These are phyloP conservation scores for Latrodectus hesperus DNA, from an alignment of 2,888 invertebrate genomes.

Conservation along the genomic window DNA sequence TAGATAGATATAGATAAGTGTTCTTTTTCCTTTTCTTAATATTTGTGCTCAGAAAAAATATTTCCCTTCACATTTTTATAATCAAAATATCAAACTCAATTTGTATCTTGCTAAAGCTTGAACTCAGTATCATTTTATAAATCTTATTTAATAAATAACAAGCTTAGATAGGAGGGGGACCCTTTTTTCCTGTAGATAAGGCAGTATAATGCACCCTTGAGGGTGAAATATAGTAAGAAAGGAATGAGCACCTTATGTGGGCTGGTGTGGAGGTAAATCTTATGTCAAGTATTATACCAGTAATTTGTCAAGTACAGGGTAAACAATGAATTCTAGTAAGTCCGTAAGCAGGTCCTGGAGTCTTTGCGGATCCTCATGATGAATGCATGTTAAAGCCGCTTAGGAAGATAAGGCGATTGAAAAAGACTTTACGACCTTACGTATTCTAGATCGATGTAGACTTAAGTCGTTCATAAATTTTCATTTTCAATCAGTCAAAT, in stretches of 20 bases:
- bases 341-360: conserved; percentile 34
- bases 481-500: no score
- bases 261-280: conserved; percentile 18
- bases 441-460: no score
- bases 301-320: conserved; percentile 45
- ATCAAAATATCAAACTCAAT: background rate
- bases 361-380: conserved; percentile 32
- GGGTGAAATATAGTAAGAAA: background rate
- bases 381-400: conserved; percentile 29
- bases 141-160: conserved; percentile 31
- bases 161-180: background rate
- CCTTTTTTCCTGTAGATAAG: conserved; percentile 6
- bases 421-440: background rate
- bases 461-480: no score
- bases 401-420: conserved; percentile 21
- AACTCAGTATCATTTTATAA: background rate
- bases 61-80: background rate
- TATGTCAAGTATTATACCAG: conserved; percentile 41
- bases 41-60: no score
- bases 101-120: background rate
- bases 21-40: no score
- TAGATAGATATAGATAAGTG: no score
- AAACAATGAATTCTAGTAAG: conserved; percentile 27
- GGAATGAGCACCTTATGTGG: background rate
- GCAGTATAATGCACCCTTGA: conserved; percentile 6